phyloP scores from a whole-genome alignment of 1,140 invertebrate genomes.

The Steinernema khuongi region DNA sequence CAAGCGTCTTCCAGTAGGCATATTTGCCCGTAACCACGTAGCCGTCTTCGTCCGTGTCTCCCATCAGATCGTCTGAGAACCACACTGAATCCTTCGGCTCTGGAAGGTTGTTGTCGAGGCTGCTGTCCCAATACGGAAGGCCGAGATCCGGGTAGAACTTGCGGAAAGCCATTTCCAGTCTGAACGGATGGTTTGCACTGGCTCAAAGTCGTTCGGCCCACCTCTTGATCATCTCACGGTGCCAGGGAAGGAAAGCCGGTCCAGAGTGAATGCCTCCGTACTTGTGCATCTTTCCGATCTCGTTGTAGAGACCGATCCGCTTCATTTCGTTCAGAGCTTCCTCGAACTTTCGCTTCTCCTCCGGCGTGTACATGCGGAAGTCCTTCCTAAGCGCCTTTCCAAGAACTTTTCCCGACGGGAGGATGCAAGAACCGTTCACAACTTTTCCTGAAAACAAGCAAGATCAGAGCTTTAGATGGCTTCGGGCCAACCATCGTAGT shows the following conservation, averaged over 20 bases:
- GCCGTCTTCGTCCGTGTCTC: constrained; percentile 33
- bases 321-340: constrained; percentile 53
- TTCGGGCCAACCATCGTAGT: not conserved
- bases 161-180: constrained; percentile 23
- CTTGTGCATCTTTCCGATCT: constrained; percentile 32
- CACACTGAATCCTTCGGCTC: constrained; percentile 40
- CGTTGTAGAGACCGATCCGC: constrained; percentile 33
- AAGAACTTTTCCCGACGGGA: not conserved
- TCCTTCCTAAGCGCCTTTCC: constrained; percentile 49
- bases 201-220: not conserved
- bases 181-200: not conserved
- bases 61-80: constrained; percentile 34
- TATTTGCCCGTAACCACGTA: constrained; percentile 38
- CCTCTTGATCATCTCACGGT: constrained; percentile 20
- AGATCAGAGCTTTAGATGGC: not conserved
- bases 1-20: constrained; percentile 40
- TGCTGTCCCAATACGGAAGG: constrained; percentile 40
- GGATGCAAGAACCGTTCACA: not conserved
- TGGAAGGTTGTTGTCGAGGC: constrained; percentile 32
- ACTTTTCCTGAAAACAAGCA: not conserved
- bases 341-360: constrained; percentile 49
- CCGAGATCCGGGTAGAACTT: constrained; percentile 26
- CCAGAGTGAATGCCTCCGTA: constrained; percentile 22
- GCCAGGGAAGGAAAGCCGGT: constrained; percentile 22
- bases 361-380: constrained; percentile 50